Evolutionary conservation across 2,113 vertebrate genomes (phyloP).

Genomic region (Oreocharis arfaki): DNA sequence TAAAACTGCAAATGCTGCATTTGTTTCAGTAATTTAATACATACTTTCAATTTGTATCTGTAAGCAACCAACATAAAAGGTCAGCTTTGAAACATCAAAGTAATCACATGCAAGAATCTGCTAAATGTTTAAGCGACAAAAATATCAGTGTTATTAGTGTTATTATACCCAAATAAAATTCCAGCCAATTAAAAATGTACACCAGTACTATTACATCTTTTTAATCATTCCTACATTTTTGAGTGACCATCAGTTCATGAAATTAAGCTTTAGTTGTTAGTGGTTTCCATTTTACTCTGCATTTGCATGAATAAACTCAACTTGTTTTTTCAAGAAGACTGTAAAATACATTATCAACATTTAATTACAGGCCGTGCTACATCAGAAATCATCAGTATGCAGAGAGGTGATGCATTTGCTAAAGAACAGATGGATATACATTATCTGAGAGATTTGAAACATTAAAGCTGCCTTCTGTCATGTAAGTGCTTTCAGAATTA

Average conservation of each 20-base stretch:
- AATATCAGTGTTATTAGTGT: not conserved
- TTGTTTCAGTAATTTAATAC: not conserved
- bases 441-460: constrained; percentile 44
- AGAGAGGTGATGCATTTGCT: not conserved
- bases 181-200: not conserved
- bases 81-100: not conserved
- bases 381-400: constrained; percentile 39
- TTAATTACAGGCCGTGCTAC: constrained; percentile 14
- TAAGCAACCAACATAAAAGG: not conserved
- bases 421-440: constrained; percentile 38
- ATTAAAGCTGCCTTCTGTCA: constrained; percentile 41
- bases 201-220: not conserved
- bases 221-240: not conserved
- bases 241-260: not conserved
- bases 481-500: constrained; percentile 8
- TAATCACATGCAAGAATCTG: not conserved
- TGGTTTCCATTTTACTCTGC: not conserved
- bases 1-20: not conserved
- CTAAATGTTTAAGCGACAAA: not conserved
- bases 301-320: not conserved
- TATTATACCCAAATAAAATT: not conserved
- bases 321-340: not conserved
- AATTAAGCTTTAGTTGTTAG: not conserved
- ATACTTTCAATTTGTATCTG: not conserved
- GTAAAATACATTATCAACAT: constrained; percentile 15